A percentile compares a stretch with the other conserved stretches of the same genome.
phyloP scores from a whole-genome alignment of 2,888 invertebrate species.

The Phyto melanocephala region DNA sequence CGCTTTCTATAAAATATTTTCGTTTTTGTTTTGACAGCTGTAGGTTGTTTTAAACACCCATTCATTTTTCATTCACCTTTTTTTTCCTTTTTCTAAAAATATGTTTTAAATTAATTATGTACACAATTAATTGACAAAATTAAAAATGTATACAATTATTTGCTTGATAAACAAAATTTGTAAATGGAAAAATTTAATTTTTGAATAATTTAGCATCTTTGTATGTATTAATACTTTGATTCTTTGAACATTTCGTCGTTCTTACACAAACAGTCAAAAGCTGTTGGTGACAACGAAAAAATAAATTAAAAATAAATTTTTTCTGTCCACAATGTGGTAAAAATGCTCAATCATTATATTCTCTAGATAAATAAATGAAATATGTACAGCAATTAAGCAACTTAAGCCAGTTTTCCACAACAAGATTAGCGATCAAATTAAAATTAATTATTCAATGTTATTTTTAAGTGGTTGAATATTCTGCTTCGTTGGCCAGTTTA shows the following conservation, averaged over 20 bases:
- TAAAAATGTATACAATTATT: not conserved
- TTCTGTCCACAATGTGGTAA: not conserved
- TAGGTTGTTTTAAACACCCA: not conserved
- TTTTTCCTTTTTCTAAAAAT: not conserved
- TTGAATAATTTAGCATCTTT: not conserved
- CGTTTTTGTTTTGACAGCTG: not conserved
- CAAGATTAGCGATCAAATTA: no score
- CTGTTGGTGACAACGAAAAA: not conserved
- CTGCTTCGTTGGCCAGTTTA: no score
- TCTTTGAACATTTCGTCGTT: not conserved
- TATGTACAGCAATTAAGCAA: no score
- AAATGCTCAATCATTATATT: not conserved
- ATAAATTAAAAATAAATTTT: not conserved
- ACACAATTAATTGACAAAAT: not conserved
- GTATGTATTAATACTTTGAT: not conserved
- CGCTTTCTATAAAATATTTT: not conserved
- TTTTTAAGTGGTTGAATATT: no score
- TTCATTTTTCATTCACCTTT: not conserved
- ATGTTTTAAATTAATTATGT: not conserved
- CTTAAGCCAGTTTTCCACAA: no score
- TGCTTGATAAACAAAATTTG: not conserved
- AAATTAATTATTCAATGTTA: no score
- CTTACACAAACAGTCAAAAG: not conserved
- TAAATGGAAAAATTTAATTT: slow-evolving; percentile 4
- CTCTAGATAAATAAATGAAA: not conserved